Evolutionary conservation across 1,140 invertebrate genomes (phyloP).

Genomic region (Leptestheria dahalacensis): DNA sequence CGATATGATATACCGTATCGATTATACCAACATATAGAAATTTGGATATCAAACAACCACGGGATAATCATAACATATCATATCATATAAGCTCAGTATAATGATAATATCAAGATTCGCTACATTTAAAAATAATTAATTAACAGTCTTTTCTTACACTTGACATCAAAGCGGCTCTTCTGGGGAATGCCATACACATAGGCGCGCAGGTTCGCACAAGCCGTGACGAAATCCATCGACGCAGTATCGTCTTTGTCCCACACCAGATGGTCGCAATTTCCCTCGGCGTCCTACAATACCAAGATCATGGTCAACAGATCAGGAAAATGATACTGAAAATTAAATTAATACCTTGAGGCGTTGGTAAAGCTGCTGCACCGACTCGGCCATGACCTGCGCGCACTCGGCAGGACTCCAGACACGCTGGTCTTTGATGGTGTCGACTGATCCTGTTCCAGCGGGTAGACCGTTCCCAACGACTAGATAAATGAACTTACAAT

Average conservation of each 20-base stretch:
- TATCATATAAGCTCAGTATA: too few relatives aligned
- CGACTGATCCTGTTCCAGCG: slow-evolving; percentile 13
- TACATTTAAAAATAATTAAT: slow-evolving; percentile 11
- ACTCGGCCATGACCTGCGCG: slow-evolving; percentile 53
- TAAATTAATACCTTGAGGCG: slow-evolving; percentile 32
- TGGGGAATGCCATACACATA: slow-evolving; percentile 77
- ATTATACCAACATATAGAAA: too few relatives aligned
- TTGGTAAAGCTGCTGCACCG: slow-evolving; percentile 49
- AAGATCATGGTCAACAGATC: slow-evolving; percentile 10
- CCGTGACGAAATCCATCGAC: slow-evolving; percentile 91
- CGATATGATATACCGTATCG: too few relatives aligned
- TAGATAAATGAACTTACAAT: slow-evolving; percentile 14
- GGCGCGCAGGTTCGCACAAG: slow-evolving; percentile 83
- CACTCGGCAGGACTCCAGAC: slow-evolving; percentile 67
- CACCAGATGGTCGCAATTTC: slow-evolving; percentile 53
- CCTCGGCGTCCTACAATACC: slow-evolving; percentile 13
- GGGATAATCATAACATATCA: too few relatives aligned
- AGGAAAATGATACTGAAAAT: slow-evolving; percentile 6
- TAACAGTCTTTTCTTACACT: too few relatives aligned
- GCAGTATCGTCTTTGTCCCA: slow-evolving; percentile 96
- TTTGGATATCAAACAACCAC: too few relatives aligned
- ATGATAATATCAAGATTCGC: not conserved
- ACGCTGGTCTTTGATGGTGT: slow-evolving; percentile 49
- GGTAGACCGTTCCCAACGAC: not conserved
- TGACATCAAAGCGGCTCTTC: slow-evolving; percentile 85